Evolutionary conservation across 2,797 vertebrate genomes (phyloP).

Genomic region (Peromyscus melanophrys): DNA sequence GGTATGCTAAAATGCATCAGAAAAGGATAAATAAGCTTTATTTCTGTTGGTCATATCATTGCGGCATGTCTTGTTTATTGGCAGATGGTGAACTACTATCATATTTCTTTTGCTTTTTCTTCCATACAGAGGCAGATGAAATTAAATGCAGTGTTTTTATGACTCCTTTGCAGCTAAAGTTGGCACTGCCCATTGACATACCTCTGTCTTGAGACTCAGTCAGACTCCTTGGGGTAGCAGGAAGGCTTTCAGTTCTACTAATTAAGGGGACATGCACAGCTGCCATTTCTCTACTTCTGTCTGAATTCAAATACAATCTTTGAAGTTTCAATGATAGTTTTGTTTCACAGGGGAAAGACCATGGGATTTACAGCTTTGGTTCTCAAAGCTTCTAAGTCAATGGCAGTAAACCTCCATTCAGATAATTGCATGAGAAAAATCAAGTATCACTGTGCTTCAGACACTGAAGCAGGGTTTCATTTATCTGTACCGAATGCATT

Average conservation of each 20-base stretch:
- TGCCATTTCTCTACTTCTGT: not conserved
- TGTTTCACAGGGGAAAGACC: not conserved
- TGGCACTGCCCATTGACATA: not conserved
- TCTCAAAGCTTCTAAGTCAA: not conserved
- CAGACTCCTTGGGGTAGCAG: not conserved
- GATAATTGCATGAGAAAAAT: not conserved
- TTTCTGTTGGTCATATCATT: not conserved
- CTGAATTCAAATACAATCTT: not conserved
- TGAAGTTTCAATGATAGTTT: not conserved
- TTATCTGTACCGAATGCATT: slow-evolving; percentile 25
- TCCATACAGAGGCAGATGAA: not conserved
- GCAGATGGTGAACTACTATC: not conserved
- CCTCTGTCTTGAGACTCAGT: not conserved
- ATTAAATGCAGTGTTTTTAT: not conserved
- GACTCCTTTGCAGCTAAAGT: slow-evolving; percentile 15
- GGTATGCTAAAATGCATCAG: not conserved
- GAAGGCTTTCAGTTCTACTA: not conserved
- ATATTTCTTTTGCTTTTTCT: not conserved
- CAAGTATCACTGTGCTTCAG: not conserved
- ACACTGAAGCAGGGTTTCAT: not conserved
- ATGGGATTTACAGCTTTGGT: not conserved
- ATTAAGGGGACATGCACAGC: not conserved
- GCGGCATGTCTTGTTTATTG: not conserved
- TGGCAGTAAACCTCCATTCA: not conserved
- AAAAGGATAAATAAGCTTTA: not conserved